A percentile compares a stretch with the other conserved stretches of the same genome.
Evolutionary conservation across 2,888 invertebrate species (phyloP).

Genomic region (Dascillus cervinus): DNA sequence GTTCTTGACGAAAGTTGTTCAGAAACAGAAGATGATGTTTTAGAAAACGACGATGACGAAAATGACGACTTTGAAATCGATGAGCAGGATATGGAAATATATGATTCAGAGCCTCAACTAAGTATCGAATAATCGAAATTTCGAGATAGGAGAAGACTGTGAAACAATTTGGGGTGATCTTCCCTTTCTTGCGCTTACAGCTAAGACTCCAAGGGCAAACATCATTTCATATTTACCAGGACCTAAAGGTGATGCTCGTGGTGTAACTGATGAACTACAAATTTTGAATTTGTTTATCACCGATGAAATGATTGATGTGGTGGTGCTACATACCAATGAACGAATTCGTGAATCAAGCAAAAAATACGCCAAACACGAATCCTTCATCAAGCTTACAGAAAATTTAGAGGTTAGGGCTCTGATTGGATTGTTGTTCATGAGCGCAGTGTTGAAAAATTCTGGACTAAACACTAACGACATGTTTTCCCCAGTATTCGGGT

Average conservation of each 20-base stretch:
- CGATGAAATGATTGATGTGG: slow-evolving; percentile 1
- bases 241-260: not conserved
- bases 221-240: slow-evolving; percentile 2
- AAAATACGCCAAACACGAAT: not conserved
- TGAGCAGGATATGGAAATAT: too few species aligned
- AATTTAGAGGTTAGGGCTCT: slow-evolving; percentile 1
- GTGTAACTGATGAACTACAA: not conserved
- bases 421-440: slow-evolving; percentile 1
- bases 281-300: slow-evolving; percentile 4
- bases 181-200: slow-evolving; percentile 1
- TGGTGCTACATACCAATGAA: slow-evolving; percentile 1
- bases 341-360: slow-evolving; percentile 1
- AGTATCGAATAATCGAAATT: too few species aligned
- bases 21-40: not conserved
- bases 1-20: too few species aligned
- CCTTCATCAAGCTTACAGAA: not conserved
- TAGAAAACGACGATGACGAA: slow-evolving; percentile 3
- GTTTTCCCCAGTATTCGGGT: slow-evolving; percentile 1
- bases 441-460: slow-evolving; percentile 3
- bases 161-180: too few species aligned
- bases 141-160: too few species aligned
- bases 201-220: slow-evolving; percentile 1
- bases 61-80: slow-evolving; percentile 3
- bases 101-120: too few species aligned
- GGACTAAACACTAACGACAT: slow-evolving; percentile 1